A percentile compares a stretch with the other conserved stretches of the same genome.
phyloP scores from a whole-genome alignment of 1,140 invertebrate species.

The Drosophila sturtevanti region DNA sequence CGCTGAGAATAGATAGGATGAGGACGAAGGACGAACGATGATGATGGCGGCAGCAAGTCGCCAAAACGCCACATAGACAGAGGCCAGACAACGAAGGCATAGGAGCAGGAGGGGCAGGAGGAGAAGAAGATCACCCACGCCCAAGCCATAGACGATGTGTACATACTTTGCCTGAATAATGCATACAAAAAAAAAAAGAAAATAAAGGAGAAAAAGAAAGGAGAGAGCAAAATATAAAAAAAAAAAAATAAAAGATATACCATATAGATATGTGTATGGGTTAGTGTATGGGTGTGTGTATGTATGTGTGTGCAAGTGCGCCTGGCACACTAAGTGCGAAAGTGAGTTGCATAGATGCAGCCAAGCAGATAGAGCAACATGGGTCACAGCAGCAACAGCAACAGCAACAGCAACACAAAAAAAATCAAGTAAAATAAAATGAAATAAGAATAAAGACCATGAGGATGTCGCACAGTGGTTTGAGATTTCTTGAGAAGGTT shows the following conservation, averaged over 20 bases:
- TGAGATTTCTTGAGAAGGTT: not conserved
- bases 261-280: constrained; percentile 30
- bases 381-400: constrained; percentile 56
- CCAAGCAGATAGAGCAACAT: constrained; percentile 75
- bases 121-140: constrained; percentile 23
- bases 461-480: not conserved
- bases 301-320: constrained; percentile 16
- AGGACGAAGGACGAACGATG: constrained; percentile 16
- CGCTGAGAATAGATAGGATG: not conserved
- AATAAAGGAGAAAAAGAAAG: constrained; percentile 23
- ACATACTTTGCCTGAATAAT: constrained; percentile 61
- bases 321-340: constrained; percentile 65
- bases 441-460: constrained; percentile 13
- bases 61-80: constrained; percentile 53
- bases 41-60: constrained; percentile 61
- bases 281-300: not conserved
- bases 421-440: constrained; percentile 13
- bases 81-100: constrained; percentile 54
- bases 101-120: not conserved
- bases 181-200: constrained; percentile 57
- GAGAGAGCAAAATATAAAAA: constrained; percentile 32
- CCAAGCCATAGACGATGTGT: constrained; percentile 30
- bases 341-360: constrained; percentile 79
- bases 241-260: constrained; percentile 39
- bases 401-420: constrained; percentile 6